phyloP scores from a whole-genome alignment of 64 coral and sea anemone species.

The Porites australiensis region DNA sequence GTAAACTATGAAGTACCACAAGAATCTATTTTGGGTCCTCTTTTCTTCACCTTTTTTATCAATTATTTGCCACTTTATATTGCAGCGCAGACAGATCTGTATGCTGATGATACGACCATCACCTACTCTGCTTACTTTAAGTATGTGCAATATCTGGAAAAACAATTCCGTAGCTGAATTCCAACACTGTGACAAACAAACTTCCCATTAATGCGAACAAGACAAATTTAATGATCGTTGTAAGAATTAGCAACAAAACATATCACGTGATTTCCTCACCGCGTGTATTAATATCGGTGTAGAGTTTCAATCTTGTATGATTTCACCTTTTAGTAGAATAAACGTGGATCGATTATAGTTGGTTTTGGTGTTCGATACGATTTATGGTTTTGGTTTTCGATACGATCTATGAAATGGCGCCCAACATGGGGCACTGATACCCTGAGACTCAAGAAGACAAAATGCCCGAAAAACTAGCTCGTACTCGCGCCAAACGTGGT shows the following conservation, averaged over 20 bases:
- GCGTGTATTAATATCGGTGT: no score
- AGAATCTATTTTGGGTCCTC: no score
- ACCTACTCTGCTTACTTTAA: background rate
- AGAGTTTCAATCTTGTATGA: no score
- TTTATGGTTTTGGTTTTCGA: no score
- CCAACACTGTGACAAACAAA: slow-evolving; percentile 2
- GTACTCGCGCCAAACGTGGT: background rate
- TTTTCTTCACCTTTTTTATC: slow-evolving; percentile 53
- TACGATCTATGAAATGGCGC: background rate
- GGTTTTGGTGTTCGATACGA: no score
- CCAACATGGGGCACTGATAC: background rate
- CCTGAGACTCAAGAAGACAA: no score
- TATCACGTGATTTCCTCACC: no score
- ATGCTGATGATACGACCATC: slow-evolving; percentile 36
- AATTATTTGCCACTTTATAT: slow-evolving; percentile 49
- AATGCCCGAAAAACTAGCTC: background rate
- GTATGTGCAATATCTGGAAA: background rate
- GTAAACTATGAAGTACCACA: slow-evolving; percentile 22
- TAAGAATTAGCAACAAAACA: no score
- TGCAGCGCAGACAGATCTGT: background rate
- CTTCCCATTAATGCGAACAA: slow-evolving; percentile 10
- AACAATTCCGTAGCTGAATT: slow-evolving; percentile 1
- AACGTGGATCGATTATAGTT: no score
- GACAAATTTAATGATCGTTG: slow-evolving; percentile 20
- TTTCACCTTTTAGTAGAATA: no score